phyloP scores from a whole-genome alignment of 2,888 invertebrate species.

The Netelia virgata region DNA sequence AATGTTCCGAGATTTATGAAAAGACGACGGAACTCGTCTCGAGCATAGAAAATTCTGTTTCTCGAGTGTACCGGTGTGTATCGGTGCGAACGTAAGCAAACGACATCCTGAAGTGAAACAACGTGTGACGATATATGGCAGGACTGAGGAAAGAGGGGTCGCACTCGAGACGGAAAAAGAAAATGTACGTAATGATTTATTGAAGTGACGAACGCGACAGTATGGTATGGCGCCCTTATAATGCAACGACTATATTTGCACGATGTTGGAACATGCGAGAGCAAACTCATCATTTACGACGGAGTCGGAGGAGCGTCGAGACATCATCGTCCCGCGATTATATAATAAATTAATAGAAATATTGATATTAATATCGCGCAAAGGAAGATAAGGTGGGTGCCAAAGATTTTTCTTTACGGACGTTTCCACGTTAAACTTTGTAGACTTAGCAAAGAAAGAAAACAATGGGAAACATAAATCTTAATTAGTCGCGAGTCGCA shows the following conservation, averaged over 20 bases:
- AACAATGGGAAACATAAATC: too few relatives aligned
- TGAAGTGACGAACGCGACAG: conserved; percentile 2
- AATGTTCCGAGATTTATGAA: conserved; percentile 21
- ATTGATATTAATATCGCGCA: too few relatives aligned
- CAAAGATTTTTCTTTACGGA: too few relatives aligned
- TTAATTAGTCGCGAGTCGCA: too few relatives aligned
- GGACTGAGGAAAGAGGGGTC: not conserved
- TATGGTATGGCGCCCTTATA: conserved; percentile 16
- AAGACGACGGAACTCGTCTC: conserved; percentile 6
- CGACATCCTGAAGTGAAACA: not conserved
- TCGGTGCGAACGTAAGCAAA: not conserved
- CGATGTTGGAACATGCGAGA: not conserved
- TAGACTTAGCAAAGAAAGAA: too few relatives aligned
- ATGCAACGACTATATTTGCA: conserved; percentile 34
- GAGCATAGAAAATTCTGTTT: conserved; percentile 8
- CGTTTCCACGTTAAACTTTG: too few relatives aligned
- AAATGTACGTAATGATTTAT: conserved; percentile 58
- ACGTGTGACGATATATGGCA: not conserved
- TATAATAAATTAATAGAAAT: too few relatives aligned
- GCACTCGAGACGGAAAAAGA: not conserved
- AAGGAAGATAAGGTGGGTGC: too few relatives aligned
- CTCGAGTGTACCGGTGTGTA: not conserved
- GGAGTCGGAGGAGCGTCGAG: conserved; percentile 18
- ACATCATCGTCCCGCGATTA: not conserved
- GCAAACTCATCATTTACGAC: conserved; percentile 24